Evolutionary conservation across 2,113 vertebrate species (phyloP).

Genomic region (Calyptomena viridis): DNA sequence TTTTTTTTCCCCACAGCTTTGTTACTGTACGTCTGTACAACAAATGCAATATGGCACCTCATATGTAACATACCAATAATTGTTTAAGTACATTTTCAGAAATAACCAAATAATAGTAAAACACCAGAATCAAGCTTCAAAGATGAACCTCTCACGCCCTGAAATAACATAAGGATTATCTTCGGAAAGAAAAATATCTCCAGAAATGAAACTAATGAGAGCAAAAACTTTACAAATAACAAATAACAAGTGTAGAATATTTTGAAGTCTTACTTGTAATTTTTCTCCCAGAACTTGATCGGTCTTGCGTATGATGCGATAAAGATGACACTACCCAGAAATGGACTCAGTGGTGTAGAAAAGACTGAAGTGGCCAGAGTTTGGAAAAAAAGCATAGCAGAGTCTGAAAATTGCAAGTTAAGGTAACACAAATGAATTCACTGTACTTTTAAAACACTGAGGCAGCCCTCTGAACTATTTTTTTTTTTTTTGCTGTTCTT

Average conservation of each 20-base stretch:
- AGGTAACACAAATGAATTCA: slow-evolving; percentile 33
- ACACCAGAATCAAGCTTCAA: not conserved
- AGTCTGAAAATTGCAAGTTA: slow-evolving; percentile 83
- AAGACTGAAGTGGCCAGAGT: slow-evolving; percentile 87
- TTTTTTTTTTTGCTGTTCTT: not conserved
- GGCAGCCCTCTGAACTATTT: not conserved
- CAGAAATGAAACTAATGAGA: not conserved
- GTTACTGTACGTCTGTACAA: not conserved
- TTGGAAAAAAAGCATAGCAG: slow-evolving; percentile 95
- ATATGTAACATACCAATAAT: not conserved
- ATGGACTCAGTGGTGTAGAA: slow-evolving; percentile 92
- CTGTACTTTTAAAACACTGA: not conserved
- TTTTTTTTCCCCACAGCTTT: not conserved
- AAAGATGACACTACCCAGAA: slow-evolving; percentile 97
- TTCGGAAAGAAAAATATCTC: not conserved
- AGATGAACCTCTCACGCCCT: not conserved
- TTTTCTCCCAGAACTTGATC: slow-evolving; percentile 96
- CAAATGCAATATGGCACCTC: slow-evolving; percentile 7
- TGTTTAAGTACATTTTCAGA: slow-evolving; percentile 18
- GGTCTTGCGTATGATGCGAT: slow-evolving; percentile 93
- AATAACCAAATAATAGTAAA: not conserved
- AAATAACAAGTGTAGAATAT: not conserved
- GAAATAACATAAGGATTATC: not conserved
- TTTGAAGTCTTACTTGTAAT: slow-evolving; percentile 90
- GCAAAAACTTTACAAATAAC: not conserved